Conservation (phyloP, 2,113 vertebrate species). For the Delphinus delphis region DNA sequence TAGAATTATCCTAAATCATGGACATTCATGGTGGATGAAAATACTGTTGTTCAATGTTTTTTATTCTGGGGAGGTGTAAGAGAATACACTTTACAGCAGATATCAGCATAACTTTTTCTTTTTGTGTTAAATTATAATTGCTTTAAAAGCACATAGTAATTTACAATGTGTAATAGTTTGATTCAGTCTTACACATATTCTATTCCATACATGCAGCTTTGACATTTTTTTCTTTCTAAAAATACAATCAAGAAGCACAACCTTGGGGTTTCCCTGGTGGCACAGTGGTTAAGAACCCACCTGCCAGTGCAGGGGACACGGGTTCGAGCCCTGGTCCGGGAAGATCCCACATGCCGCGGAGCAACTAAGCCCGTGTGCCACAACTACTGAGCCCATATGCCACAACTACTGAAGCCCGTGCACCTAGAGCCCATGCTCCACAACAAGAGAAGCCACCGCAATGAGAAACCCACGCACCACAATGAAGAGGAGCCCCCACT, state of each 20-base stretch:
- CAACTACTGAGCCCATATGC: too few relatives aligned
- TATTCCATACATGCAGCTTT: background rate
- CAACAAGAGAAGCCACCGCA: too few relatives aligned
- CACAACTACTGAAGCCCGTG: too few relatives aligned
- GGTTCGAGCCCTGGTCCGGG: too few relatives aligned
- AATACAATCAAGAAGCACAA: background rate
- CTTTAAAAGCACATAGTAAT: background rate
- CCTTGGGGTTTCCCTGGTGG: background rate
- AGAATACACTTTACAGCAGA: background rate
- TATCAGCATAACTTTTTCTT: background rate
- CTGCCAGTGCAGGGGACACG: too few relatives aligned
- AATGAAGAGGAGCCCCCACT: too few relatives aligned
- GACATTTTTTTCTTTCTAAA: background rate
- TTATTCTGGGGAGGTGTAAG: background rate
- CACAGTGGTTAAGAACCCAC: too few relatives aligned
- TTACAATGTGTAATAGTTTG: background rate
- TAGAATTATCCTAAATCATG: constrained; percentile 23
- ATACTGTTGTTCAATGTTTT: constrained; percentile 41
- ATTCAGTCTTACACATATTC: background rate
- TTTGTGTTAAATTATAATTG: background rate
- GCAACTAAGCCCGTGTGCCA: too few relatives aligned
- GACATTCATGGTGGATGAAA: background rate
- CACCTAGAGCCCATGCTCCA: too few relatives aligned
- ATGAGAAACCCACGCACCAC: too few relatives aligned
- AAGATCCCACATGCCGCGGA: too few relatives aligned